Base-by-base conservation (phyloP, 2,113 vertebrate species). In the Trogon melanurus region DNA sequence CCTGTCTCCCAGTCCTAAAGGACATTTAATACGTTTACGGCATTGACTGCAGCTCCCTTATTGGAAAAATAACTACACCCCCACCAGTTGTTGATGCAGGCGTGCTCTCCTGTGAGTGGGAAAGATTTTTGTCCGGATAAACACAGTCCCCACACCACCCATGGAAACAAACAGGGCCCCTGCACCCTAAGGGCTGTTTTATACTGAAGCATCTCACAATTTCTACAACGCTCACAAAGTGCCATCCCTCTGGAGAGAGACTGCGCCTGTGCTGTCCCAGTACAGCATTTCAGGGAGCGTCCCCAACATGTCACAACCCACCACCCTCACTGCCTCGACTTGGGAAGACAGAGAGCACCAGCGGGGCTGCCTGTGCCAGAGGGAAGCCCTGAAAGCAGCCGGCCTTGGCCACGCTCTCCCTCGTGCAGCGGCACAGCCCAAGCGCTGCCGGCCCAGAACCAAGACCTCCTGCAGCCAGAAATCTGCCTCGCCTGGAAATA, bases 221-320 rank as follows among this genome's bases (percentile, higher is more conserved):
- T 69, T 65, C 62, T 62, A 7, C 18, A 70, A 57, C 76, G 54
- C 26, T 80, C 32, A 85, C 45, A 15, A 91, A 61, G 62, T 12
- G 38, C 14, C 51, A 10, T 11, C 53, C 13, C 32, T 48, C 38
- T 38, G 32, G 36, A 85, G 23, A 61, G 34, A 66, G 10, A 18
- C 18, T 72, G 54, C 1, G 0, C 45, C 10, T 38, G 56, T 23
- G 3, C 4, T 13, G 15, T 29, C 26, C 72, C 36, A 11, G 41
- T 17, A 62, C 12, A 58, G 56, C 47, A 45, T 0, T 0, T 0
- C 1, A 67, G 16, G 29, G 44, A 81, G 70, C 3, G 1, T 4
- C 12, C 21, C 23, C 44, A 50, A 5, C 2, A 9, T 36, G 50
- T 4, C 1, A 50, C 36, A 70, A 5, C 45, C 17, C 69, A 47